Evolutionary conservation across 2,888 invertebrate genomes (phyloP).

Genomic region (Mallateleia sp.): DNA sequence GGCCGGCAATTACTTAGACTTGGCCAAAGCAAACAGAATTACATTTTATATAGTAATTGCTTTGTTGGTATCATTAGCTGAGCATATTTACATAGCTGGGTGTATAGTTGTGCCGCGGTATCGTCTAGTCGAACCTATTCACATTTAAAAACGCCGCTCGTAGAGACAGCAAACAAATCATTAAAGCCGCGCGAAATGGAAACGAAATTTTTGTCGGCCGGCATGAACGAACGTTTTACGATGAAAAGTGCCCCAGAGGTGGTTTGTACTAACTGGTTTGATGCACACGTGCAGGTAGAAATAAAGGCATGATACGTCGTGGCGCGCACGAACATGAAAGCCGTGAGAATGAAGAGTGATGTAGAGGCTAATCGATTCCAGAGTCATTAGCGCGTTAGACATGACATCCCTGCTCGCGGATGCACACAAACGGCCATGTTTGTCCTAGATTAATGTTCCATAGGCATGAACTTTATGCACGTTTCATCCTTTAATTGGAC

Average conservation of each 20-base stretch:
- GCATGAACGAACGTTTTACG: constrained; percentile 35
- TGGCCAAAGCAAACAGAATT: not conserved
- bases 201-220: constrained; percentile 39
- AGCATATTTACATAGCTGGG: not conserved
- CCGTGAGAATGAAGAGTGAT: constrained; percentile 79
- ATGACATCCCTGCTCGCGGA: constrained; percentile 83
- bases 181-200: constrained; percentile 33
- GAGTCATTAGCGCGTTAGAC: constrained; percentile 87
- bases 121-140: not conserved
- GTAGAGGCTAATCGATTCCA: constrained; percentile 86
- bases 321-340: constrained; percentile 80
- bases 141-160: not conserved
- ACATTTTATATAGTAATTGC: not conserved
- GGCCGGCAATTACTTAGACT: no score
- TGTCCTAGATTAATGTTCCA: constrained; percentile 87
- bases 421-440: constrained; percentile 85
- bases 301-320: constrained; percentile 76
- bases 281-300: constrained; percentile 63
- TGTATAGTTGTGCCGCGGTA: not conserved
- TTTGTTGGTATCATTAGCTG: constrained; percentile 2
- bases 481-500: constrained; percentile 87
- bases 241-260: constrained; percentile 64
- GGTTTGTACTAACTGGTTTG: constrained; percentile 69
- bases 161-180: constrained; percentile 22
- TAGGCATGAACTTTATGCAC: constrained; percentile 84